phyloP scores from a whole-genome alignment of 2,113 vertebrate genomes.

The Chaetodon auriga region DNA sequence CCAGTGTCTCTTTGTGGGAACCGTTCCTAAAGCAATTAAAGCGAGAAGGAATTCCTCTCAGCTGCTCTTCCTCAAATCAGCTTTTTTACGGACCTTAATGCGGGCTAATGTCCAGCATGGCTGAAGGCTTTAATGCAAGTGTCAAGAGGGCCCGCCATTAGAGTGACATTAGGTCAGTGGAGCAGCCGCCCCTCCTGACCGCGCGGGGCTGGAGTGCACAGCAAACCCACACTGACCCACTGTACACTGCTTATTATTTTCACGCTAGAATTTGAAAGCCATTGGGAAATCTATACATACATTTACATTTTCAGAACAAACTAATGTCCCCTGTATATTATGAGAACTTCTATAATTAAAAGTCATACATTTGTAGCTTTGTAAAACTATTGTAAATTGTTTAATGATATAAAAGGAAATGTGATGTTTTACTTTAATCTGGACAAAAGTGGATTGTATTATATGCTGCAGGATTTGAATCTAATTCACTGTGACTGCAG shows the following conservation, averaged over 20 bases:
- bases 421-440: conserved; percentile 4
- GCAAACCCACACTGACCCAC: neutral
- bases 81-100: conserved; percentile 90
- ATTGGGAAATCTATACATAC: neutral
- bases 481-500: neutral
- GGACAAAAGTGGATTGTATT: neutral
- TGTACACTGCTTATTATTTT: neutral
- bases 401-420: neutral
- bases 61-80: conserved; percentile 91
- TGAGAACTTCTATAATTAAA: neutral
- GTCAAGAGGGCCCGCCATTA: conserved; percentile 86
- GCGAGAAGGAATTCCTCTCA: conserved; percentile 94
- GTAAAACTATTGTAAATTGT: neutral
- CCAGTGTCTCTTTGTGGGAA: conserved; percentile 93
- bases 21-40: conserved; percentile 97
- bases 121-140: conserved; percentile 83
- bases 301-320: neutral
- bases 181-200: conserved; percentile 11
- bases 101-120: conserved; percentile 90
- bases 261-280: neutral
- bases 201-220: conserved; percentile 8
- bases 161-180: conserved; percentile 78
- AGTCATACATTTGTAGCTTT: neutral
- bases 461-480: neutral
- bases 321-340: neutral